These are phyloP conservation scores for Lymantria dispar DNA, from an alignment of 2,888 invertebrate genomes.

Conservation along the genomic window DNA sequence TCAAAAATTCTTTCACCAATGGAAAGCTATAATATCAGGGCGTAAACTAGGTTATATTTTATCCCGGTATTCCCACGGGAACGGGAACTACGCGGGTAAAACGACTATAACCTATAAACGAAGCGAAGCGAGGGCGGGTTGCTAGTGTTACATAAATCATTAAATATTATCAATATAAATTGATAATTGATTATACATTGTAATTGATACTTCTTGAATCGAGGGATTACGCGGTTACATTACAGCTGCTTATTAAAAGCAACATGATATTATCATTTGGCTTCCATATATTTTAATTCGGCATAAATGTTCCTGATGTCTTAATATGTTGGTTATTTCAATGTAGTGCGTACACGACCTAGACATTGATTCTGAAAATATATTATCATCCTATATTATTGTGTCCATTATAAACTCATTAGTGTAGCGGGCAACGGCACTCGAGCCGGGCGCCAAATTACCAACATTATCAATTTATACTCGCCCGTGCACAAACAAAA, in stretches of 20 bases:
- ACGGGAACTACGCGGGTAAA: too few species aligned
- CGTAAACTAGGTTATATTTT: too few species aligned
- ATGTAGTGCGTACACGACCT: slow-evolving; percentile 55
- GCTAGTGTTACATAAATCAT: too few species aligned
- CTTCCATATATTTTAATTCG: slow-evolving; percentile 17
- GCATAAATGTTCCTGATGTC: slow-evolving; percentile 19
- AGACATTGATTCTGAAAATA: slow-evolving; percentile 79
- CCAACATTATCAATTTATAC: slow-evolving; percentile 81
- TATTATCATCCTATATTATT: slow-evolving; percentile 76
- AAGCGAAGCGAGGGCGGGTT: too few species aligned
- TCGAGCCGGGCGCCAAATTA: slow-evolving; percentile 77
- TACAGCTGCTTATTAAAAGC: neutral
- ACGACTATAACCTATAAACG: too few species aligned
- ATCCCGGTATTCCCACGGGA: too few species aligned
- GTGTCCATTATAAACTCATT: slow-evolving; percentile 81
- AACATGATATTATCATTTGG: neutral
- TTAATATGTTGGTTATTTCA: slow-evolving; percentile 29
- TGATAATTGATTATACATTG: too few species aligned
- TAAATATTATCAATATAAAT: too few species aligned
- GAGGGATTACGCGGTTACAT: too few species aligned
- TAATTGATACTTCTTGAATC: too few species aligned
- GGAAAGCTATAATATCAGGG: too few species aligned
- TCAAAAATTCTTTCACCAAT: too few species aligned
- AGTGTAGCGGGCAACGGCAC: slow-evolving; percentile 80
- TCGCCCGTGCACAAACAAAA: slow-evolving; percentile 78